phyloP scores from a whole-genome alignment of 2,888 invertebrate genomes.

The Caenorhabditis sinica region DNA sequence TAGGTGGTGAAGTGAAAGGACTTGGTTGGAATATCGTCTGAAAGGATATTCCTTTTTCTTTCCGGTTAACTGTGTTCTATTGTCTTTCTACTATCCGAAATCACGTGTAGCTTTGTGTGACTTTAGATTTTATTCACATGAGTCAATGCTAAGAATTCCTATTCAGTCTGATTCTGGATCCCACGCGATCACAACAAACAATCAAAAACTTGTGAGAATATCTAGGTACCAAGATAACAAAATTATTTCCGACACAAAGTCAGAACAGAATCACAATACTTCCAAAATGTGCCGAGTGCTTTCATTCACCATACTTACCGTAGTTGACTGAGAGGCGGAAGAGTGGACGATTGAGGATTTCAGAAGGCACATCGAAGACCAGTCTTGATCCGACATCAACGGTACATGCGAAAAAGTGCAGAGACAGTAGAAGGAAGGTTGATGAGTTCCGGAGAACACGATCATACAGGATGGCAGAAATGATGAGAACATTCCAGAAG shows the following conservation, averaged over 20 bases:
- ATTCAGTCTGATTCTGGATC: background rate
- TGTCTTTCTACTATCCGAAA: too few species aligned
- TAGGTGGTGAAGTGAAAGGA: constrained; percentile 63
- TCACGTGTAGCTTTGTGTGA: too few species aligned
- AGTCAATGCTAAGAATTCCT: background rate
- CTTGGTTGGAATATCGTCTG: constrained; percentile 65
- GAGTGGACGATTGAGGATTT: constrained; percentile 58
- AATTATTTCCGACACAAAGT: background rate
- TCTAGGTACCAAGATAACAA: background rate
- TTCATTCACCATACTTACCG: constrained; percentile 41
- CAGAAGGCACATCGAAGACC: constrained; percentile 64
- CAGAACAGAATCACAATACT: background rate
- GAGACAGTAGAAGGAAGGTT: constrained; percentile 44
- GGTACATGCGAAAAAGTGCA: constrained; percentile 58
- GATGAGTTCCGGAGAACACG: constrained; percentile 60
- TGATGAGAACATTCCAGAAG: constrained; percentile 62
- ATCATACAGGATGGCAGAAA: constrained; percentile 53
- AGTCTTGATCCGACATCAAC: constrained; percentile 62
- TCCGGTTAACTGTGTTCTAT: background rate
- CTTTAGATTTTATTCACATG: background rate
- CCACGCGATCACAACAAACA: constrained; percentile 8
- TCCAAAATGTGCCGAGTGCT: too few species aligned
- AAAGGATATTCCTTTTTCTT: background rate
- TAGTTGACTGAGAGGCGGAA: constrained; percentile 58
- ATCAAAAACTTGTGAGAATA: background rate